Evolutionary conservation across 2,797 vertebrate genomes (phyloP).

Genomic region (Scolopax rusticola): DNA sequence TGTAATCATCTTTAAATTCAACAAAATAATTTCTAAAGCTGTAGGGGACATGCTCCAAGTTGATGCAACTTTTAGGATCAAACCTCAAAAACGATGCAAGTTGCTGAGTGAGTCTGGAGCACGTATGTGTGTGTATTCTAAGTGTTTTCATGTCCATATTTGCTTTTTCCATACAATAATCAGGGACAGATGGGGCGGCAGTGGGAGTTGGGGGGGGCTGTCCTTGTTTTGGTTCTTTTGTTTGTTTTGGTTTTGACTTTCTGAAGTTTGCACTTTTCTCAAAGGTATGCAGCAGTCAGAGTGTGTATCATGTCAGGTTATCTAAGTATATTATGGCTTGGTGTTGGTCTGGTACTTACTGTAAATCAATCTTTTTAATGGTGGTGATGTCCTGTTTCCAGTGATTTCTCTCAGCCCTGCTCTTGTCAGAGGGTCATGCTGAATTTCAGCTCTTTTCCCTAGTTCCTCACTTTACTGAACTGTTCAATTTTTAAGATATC

Average conservation of each 20-base stretch:
- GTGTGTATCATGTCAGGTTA: not conserved
- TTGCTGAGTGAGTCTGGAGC: not conserved
- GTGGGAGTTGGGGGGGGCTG: not conserved
- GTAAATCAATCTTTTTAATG: not conserved
- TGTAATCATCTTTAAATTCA: constrained; percentile 1
- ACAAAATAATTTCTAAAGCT: constrained; percentile 28
- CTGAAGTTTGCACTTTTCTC: not conserved
- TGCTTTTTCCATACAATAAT: not conserved
- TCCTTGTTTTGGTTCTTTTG: not conserved
- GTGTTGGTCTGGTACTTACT: not conserved
- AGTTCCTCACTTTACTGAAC: not conserved
- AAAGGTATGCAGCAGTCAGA: not conserved
- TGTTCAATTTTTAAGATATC: not conserved
- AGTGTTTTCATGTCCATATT: not conserved
- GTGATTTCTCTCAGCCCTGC: not conserved
- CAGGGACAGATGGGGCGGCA: rapidly evolving
- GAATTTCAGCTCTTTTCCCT: not conserved
- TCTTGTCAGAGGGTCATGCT: not conserved
- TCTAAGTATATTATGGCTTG: not conserved
- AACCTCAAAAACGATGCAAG: not conserved
- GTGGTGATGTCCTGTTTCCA: not conserved
- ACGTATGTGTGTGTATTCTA: no score
- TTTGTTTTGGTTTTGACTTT: not conserved
- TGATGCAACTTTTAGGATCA: constrained; percentile 45
- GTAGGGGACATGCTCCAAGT: constrained; percentile 30